Evolutionary conservation across 2,113 vertebrate genomes (phyloP).

Genomic region (mouse (Mus musculus)): DNA sequence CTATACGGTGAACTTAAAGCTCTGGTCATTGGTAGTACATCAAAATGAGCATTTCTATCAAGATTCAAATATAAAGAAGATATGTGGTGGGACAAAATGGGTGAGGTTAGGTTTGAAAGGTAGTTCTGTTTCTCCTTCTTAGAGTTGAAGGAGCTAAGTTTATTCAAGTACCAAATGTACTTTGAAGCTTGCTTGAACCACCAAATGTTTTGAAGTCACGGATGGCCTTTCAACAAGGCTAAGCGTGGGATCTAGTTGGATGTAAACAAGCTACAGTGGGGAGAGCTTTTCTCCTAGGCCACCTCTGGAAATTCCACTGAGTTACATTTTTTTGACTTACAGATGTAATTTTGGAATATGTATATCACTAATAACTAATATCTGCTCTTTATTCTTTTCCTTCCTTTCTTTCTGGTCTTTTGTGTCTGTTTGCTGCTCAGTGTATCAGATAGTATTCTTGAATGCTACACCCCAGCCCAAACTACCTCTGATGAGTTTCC

Average conservation of each 20-base stretch:
- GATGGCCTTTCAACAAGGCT: not conserved
- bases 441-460: constrained; percentile 82
- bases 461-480: constrained; percentile 93
- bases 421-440: constrained; percentile 76
- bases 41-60: constrained; percentile 18
- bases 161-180: constrained; percentile 47
- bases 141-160: not conserved
- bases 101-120: not conserved
- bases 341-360: constrained; percentile 53
- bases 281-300: not conserved
- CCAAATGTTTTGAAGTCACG: constrained; percentile 38
- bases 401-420: not conserved
- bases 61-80: constrained; percentile 31
- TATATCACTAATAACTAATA: constrained; percentile 29
- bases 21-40: constrained; percentile 31
- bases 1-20: not conserved
- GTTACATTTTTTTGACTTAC: constrained; percentile 49
- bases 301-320: constrained; percentile 48
- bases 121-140: constrained; percentile 32
- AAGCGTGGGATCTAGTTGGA: constrained; percentile 38
- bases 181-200: constrained; percentile 44
- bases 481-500: constrained; percentile 84
- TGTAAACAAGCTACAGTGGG: constrained; percentile 7
- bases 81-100: not conserved
- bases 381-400: constrained; percentile 6